A percentile compares a stretch with the other conserved stretches of the same genome.
Evolutionary conservation across 2,888 invertebrate genomes (phyloP).

Genomic region (Hypena proboscidalis): DNA sequence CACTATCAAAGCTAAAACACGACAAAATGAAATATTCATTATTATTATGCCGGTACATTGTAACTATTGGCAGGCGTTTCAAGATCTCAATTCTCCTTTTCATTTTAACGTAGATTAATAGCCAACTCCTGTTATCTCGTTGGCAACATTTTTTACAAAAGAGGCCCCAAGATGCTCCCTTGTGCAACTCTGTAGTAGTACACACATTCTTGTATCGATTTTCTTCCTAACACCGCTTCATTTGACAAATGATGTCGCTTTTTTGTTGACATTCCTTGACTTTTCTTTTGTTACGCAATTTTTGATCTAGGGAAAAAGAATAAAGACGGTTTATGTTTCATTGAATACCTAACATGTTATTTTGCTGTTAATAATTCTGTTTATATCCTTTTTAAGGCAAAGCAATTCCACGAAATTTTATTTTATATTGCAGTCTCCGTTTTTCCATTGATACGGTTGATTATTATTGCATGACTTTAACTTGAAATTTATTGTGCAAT

Average conservation of each 20-base stretch:
- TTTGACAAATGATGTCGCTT: constrained; percentile 14
- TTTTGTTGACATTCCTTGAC: constrained; percentile 2
- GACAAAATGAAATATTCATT: too few relatives aligned
- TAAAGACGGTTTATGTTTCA: too few relatives aligned
- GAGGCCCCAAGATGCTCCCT: constrained; percentile 10
- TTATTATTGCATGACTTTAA: too few relatives aligned
- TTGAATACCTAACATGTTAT: too few relatives aligned
- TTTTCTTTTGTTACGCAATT: constrained; percentile 1
- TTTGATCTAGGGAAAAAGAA: neutral
- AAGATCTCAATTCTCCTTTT: constrained; percentile 1
- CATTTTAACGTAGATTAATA: constrained; percentile 13
- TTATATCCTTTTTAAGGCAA: too few relatives aligned
- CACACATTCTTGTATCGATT: constrained; percentile 15
- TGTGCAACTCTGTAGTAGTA: constrained; percentile 10
- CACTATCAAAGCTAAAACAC: too few relatives aligned
- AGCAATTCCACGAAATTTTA: too few relatives aligned
- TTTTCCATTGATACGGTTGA: too few relatives aligned
- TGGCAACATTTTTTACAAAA: constrained; percentile 9
- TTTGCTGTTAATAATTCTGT: too few relatives aligned
- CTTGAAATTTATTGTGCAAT: too few relatives aligned
- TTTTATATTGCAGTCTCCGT: too few relatives aligned
- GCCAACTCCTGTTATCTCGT: constrained; percentile 5
- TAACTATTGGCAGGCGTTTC: neutral
- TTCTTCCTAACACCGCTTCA: constrained; percentile 11
- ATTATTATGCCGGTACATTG: neutral